phyloP scores from a whole-genome alignment of 2,113 vertebrate species.

The Petromus typicus region DNA sequence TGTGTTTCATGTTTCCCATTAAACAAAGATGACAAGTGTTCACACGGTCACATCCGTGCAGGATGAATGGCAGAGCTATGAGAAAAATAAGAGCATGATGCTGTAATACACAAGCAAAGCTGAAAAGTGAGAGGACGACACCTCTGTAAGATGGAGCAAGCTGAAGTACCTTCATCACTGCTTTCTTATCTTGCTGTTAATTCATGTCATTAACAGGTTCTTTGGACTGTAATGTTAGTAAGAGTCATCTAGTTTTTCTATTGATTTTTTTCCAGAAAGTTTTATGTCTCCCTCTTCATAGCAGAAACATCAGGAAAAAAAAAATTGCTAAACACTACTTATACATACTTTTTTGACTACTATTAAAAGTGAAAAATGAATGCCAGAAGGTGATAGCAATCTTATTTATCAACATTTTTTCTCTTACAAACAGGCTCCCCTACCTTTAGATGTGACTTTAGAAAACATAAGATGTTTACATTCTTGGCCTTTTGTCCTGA shows the following conservation, averaged over 20 bases:
- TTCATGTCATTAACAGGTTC: accelerated
- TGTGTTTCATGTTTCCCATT: neutral
- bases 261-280: neutral
- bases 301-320: neutral
- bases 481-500: neutral
- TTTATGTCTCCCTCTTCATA: neutral
- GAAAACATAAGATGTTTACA: neutral
- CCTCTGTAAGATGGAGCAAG: neutral
- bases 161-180: accelerated
- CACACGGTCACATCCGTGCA: too few relatives aligned
- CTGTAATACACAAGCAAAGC: neutral
- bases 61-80: neutral
- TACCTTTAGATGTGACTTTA: neutral
- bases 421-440: neutral
- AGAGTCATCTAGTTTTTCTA: accelerated
- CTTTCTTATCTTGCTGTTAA: neutral
- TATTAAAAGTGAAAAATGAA: neutral
- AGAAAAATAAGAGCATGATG: neutral
- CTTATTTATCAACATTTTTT: neutral
- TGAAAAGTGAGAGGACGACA: neutral
- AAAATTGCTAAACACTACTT: neutral
- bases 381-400: neutral
- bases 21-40: neutral
- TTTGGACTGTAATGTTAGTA: neutral
- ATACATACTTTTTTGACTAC: neutral